phyloP scores from a whole-genome alignment of 2,888 invertebrate genomes.

The Synergus laeviventris region DNA sequence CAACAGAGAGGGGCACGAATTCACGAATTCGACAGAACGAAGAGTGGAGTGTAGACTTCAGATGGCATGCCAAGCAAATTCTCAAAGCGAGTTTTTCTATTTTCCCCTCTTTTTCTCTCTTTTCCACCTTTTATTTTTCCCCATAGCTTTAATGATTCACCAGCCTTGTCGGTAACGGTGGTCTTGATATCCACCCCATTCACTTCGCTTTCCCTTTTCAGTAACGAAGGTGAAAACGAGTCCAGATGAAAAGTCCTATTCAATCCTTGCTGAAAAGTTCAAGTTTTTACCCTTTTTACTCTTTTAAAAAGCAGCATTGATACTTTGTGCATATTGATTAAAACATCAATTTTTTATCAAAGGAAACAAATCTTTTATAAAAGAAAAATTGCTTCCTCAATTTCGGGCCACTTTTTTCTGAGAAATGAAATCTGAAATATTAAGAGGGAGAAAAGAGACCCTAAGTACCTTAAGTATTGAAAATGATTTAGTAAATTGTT shows the following conservation, averaged over 20 bases:
- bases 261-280: conserved; percentile 14
- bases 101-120: conserved; percentile 52
- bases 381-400: background rate
- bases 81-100: conserved; percentile 59
- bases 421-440: too few species aligned
- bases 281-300: conserved; percentile 9
- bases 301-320: background rate
- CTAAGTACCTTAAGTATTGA: background rate
- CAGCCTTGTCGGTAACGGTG: conserved; percentile 46
- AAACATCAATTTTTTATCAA: conserved; percentile 2
- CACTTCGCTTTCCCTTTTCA: conserved; percentile 42
- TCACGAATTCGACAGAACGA: conserved; percentile 39
- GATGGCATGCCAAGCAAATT: conserved; percentile 62
- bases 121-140: conserved; percentile 46
- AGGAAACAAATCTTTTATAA: background rate
- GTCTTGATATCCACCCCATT: conserved; percentile 30
- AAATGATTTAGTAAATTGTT: background rate
- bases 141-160: conserved; percentile 59
- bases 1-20: too few species aligned
- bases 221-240: conserved; percentile 42
- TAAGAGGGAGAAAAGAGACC: background rate
- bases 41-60: conserved; percentile 48
- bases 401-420: too few species aligned
- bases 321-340: background rate
- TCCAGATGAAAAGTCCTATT: conserved; percentile 44